phyloP scores from a whole-genome alignment of 2,113 vertebrate species.

The Rhabdomys dilectus region DNA sequence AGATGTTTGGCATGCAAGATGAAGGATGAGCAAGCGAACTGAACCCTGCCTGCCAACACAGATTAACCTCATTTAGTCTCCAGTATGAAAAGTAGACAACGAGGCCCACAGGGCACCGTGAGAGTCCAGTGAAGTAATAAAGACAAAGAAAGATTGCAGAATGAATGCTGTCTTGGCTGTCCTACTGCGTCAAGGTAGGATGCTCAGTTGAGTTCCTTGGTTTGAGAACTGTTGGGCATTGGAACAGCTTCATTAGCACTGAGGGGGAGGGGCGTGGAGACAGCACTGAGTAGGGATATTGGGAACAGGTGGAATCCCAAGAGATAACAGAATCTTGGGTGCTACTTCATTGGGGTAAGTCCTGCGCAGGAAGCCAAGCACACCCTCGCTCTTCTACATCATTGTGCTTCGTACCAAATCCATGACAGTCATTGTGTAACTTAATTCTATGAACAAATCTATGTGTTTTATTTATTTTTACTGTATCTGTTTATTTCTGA shows the following conservation, averaged over 20 bases:
- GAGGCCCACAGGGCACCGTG: not conserved
- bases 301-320: not conserved
- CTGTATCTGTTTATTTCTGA: not conserved
- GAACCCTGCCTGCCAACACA: not conserved
- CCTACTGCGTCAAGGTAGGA: not conserved
- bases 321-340: not conserved
- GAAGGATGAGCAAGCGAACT: constrained; percentile 5
- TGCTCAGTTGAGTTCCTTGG: not conserved
- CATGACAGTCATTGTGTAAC: not conserved
- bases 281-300: accelerated
- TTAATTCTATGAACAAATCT: not conserved
- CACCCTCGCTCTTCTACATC: not conserved
- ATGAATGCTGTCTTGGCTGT: not conserved
- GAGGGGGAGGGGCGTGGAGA: not conserved
- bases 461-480: not conserved
- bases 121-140: constrained; percentile 3
- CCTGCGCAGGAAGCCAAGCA: not conserved
- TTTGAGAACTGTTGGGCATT: not conserved
- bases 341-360: not conserved
- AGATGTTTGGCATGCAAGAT: constrained; percentile 9
- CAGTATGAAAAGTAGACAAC: constrained; percentile 6
- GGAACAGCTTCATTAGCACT: not conserved
- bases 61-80: constrained; percentile 27
- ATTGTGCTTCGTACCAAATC: not conserved
- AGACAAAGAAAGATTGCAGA: not conserved